Base-by-base conservation (phyloP, 1,140 invertebrate species). In the Aphaenogaster rudis region DNA sequence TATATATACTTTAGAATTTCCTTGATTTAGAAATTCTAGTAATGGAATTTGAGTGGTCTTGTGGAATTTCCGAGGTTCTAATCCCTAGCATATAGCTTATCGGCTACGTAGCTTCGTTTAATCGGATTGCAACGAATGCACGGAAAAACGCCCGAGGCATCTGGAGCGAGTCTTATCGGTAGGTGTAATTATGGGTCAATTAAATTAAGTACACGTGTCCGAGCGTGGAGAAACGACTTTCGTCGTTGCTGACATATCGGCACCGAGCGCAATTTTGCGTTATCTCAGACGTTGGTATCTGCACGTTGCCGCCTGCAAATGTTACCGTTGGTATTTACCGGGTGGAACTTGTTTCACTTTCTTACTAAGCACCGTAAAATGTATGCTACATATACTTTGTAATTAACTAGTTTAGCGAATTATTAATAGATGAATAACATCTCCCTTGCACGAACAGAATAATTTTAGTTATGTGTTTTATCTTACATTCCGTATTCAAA, bases 181-280 rank as follows among this genome's bases (percentile, higher is more conserved):
- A 76, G 42, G 0, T 28, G 57, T 78, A 90, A 90, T 90, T 90
- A 87, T 57, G 63, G 69, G 77, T 71, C 57, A 48, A 63, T 76
- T 81, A 69, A 86, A 89, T 89, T 82, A 89, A 57, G n/a, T 82
- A 67, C 61, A 69, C 63, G 63, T 79, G 86, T 84, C 36, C n/a
- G 64, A 54, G 33, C 54, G 50, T 48, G 33, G 42, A 84, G 69
- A 50, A 84, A 84, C 52, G 54, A 84, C 33, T 84, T 84, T 84
- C 69, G 67, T 57, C 52, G 80, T 74, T 76, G 72, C 57, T 84
- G 80, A 84, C 59, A 76, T 50, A 74, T 84, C 42, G 69, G 28
- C 17, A 45, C 28, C 13, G 11, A 82, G 52, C 7, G 52, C 39
- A 33, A 82, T 82, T 82, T 72, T 45, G 28, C 42, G 45, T 61